Conservation (phyloP, 2,888 invertebrate species). For the Coronaproctus castanopsis region DNA sequence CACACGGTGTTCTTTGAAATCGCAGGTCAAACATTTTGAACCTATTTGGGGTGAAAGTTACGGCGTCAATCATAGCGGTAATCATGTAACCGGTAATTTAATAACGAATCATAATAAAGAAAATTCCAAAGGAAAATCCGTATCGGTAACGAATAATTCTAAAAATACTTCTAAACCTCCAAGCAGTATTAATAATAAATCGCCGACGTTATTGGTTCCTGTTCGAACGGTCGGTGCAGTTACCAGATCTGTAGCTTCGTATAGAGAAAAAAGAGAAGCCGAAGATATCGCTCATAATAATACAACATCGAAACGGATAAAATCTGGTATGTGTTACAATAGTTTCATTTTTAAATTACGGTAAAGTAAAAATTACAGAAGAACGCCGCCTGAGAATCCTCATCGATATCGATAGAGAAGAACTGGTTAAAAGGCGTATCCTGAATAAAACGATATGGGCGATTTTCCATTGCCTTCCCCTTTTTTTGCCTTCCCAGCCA, state of each 20-base stretch:
- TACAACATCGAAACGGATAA: conserved; percentile 10
- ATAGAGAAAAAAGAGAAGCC: conserved; percentile 25
- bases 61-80: conserved; percentile 4
- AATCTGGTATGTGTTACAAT: conserved; percentile 9
- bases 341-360: no score
- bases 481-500: no score
- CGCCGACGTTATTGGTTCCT: conserved; percentile 24
- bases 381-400: no score
- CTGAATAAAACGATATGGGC: no score
- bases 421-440: no score
- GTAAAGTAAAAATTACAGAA: no score
- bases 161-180: neutral
- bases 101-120: conserved; percentile 2
- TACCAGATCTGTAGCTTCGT: conserved; percentile 38
- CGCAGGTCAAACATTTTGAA: conserved; percentile 77
- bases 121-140: neutral
- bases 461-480: no score
- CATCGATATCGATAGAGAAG: no score
- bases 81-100: neutral
- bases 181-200: conserved; percentile 25
- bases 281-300: conserved; percentile 10
- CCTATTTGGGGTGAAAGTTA: conserved; percentile 76
- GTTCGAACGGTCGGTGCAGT: conserved; percentile 43
- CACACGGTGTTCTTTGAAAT: no score
- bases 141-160: neutral